Conservation (phyloP, 1,140 invertebrate genomes). For the Diorhabda carinulata region DNA sequence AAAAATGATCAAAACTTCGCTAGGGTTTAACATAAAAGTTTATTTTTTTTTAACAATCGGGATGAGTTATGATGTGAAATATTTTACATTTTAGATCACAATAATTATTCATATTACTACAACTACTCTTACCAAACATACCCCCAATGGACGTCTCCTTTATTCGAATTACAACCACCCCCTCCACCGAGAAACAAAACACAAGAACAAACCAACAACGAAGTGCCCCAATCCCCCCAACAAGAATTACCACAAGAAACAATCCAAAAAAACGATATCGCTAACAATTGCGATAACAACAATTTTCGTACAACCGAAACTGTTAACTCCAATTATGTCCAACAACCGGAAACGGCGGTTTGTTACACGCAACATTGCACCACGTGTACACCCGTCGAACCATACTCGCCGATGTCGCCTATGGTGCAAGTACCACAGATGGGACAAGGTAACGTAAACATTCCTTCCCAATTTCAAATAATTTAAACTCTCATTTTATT, state of each 20-base stretch:
- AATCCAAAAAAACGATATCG: neutral
- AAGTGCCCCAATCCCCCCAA: neutral
- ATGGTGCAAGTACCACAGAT: constrained; percentile 17
- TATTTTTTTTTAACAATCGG: too few species aligned
- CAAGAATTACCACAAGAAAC: neutral
- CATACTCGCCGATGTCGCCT: constrained; percentile 26
- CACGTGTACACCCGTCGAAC: constrained; percentile 22
- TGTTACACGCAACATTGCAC: constrained; percentile 5
- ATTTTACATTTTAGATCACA: too few species aligned
- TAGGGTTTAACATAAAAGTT: too few species aligned
- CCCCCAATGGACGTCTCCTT: constrained; percentile 17
- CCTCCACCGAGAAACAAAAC: constrained; percentile 4
- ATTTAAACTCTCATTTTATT: too few species aligned
- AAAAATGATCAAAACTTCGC: too few species aligned
- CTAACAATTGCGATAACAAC: constrained; percentile 4
- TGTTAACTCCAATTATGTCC: neutral
- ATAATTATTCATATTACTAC: constrained; percentile 24
- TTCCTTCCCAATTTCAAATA: neutral
- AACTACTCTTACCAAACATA: constrained; percentile 28
- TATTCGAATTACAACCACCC: constrained; percentile 14
- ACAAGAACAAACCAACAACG: constrained; percentile 5
- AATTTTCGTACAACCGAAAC: neutral
- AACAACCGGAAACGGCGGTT: neutral
- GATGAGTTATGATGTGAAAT: too few species aligned
- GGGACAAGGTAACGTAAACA: constrained; percentile 13